Conservation (phyloP, 2,113 vertebrate species). For the Ptyas mucosa region DNA sequence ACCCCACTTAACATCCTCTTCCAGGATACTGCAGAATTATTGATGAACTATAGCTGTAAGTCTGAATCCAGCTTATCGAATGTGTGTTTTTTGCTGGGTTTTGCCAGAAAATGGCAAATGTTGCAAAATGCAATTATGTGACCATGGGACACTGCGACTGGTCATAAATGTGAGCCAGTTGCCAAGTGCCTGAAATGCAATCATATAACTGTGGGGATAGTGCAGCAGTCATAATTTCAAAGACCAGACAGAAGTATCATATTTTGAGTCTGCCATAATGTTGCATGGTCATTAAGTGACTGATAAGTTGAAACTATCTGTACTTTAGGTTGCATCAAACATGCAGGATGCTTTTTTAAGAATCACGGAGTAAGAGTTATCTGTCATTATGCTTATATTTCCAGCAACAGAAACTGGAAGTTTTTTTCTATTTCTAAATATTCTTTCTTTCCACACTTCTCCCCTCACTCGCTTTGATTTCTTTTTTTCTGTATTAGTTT, state of each 20-base stretch:
- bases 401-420: no score
- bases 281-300: neutral
- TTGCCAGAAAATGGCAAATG: neutral
- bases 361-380: no score
- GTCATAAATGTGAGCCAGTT: neutral
- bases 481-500: no score
- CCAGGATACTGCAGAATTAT: neutral
- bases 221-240: neutral
- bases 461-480: no score
- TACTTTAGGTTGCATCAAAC: neutral
- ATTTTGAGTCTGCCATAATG: neutral
- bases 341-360: neutral
- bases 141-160: neutral
- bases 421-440: no score
- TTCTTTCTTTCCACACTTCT: no score
- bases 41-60: neutral
- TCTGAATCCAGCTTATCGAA: neutral
- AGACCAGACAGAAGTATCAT: neutral
- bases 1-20: neutral
- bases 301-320: neutral
- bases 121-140: neutral
- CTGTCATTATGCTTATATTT: no score
- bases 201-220: neutral
- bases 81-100: neutral
- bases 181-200: neutral